Percentiles rank a stretch among this genome's conserved stretches.
Conservation (phyloP, 1,140 invertebrate species). For the Steinernema khuongi region DNA sequence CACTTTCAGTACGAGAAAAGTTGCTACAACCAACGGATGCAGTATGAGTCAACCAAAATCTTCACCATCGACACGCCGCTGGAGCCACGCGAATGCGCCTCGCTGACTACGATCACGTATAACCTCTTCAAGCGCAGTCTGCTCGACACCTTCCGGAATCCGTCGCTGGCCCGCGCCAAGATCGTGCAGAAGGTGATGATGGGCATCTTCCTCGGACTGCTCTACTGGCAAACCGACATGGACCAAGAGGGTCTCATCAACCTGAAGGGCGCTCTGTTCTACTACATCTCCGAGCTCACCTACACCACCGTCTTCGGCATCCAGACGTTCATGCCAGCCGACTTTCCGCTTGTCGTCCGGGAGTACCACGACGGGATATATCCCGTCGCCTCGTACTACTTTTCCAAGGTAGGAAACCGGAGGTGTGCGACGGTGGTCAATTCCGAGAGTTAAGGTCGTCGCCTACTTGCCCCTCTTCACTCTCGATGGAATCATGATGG, state of each 20-base stretch:
- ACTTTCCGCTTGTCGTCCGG: constrained; percentile 45
- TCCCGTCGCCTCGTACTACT: constrained; percentile 32
- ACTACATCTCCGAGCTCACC: constrained; percentile 46
- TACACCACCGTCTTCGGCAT: constrained; percentile 15
- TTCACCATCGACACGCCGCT: constrained; percentile 10
- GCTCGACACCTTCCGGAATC: constrained; percentile 42
- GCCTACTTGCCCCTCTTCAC: constrained; percentile 51
- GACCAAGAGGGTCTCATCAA: constrained; percentile 54
- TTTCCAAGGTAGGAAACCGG: constrained; percentile 21
- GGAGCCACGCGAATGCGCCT: background rate
- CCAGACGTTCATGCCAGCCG: constrained; percentile 24
- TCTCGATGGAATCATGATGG: constrained; percentile 46
- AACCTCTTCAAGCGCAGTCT: constrained; percentile 16
- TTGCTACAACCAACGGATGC: background rate
- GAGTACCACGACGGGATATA: constrained; percentile 48
- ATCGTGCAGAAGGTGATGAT: constrained; percentile 46
- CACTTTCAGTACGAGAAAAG: background rate
- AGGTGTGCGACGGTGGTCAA: constrained; percentile 5
- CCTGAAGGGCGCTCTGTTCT: constrained; percentile 60
- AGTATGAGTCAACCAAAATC: constrained; percentile 36
- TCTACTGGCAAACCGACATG: constrained; percentile 48
- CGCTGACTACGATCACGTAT: constrained; percentile 41
- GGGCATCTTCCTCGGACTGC: constrained; percentile 57
- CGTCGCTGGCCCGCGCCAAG: constrained; percentile 38
- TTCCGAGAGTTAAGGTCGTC: constrained; percentile 24